Percentiles rank a stretch among this genome's conserved stretches.
Conservation (phyloP, 2,888 invertebrate species). For the Leucophenga maculata region DNA sequence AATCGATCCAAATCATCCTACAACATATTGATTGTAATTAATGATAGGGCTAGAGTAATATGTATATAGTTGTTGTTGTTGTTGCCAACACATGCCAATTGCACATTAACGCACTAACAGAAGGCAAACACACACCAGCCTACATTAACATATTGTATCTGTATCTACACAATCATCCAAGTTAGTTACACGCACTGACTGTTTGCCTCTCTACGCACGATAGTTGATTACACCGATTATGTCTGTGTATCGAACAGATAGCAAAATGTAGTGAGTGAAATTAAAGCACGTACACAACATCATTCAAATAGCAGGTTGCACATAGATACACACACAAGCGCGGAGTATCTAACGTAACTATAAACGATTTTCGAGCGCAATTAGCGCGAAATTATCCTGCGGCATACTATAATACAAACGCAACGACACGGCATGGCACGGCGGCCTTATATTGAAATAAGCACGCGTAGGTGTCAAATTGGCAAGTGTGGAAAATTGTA, state of each 20-base stretch:
- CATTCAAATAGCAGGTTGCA: slow-evolving; percentile 19
- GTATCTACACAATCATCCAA: no score
- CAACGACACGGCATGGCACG: no score
- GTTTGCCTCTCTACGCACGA: background rate
- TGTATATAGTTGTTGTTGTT: slow-evolving; percentile 11
- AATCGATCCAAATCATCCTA: no score
- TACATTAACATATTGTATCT: background rate
- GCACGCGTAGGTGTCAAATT: slow-evolving; percentile 1
- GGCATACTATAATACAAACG: background rate
- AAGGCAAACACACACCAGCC: background rate
- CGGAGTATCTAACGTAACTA: background rate
- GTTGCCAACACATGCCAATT: slow-evolving; percentile 67
- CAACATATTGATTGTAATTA: no score
- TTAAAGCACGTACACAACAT: slow-evolving; percentile 23
- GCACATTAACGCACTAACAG: slow-evolving; percentile 68
- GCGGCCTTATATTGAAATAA: background rate
- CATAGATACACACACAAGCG: background rate
- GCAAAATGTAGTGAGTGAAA: background rate
- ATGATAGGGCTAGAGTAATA: no score
- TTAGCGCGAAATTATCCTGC: slow-evolving; percentile 43
- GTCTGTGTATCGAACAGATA: slow-evolving; percentile 61
- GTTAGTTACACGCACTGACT: background rate
- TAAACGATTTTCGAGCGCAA: slow-evolving; percentile 34
- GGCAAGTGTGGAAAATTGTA: background rate
- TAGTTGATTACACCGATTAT: slow-evolving; percentile 55